Conservation (phyloP, 2,888 invertebrate genomes). For the Notocelia uddmanniana region DNA sequence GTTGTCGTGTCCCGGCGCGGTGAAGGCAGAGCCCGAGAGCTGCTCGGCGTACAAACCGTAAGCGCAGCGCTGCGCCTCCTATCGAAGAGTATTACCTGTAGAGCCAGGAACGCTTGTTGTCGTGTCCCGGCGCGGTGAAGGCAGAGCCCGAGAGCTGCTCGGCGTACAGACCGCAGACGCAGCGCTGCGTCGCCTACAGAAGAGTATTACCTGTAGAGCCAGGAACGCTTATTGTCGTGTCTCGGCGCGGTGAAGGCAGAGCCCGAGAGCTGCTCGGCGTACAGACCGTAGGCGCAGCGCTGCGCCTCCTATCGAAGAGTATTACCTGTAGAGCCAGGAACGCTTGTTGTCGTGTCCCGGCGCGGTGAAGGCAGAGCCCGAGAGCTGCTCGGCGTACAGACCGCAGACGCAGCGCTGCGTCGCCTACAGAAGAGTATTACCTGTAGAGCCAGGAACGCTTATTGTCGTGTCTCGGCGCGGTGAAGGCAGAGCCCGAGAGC, state of each 20-base stretch:
- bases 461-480: no score
- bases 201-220: conserved; percentile 97
- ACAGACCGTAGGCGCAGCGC: conserved; percentile 96
- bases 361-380: conserved; percentile 97
- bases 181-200: no score
- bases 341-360: conserved; percentile 90
- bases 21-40: no score
- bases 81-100: no score
- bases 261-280: conserved; percentile 98
- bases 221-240: conserved; percentile 90
- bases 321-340: conserved; percentile 96
- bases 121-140: conserved; percentile 93
- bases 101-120: conserved; percentile 94
- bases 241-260: conserved; percentile 96
- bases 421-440: no score
- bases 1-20: no score
- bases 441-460: no score
- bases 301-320: no score
- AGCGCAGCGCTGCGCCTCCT: no score
- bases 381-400: conserved; percentile 98
- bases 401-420: conserved; percentile 97
- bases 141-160: conserved; percentile 98
- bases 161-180: conserved; percentile 97
- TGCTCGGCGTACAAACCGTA: no score
- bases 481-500: conserved; percentile 98